Percentiles rank a stretch among this genome's conserved stretches.
Conservation (phyloP, 2,888 invertebrate genomes). For the Athrips mouffetella region DNA sequence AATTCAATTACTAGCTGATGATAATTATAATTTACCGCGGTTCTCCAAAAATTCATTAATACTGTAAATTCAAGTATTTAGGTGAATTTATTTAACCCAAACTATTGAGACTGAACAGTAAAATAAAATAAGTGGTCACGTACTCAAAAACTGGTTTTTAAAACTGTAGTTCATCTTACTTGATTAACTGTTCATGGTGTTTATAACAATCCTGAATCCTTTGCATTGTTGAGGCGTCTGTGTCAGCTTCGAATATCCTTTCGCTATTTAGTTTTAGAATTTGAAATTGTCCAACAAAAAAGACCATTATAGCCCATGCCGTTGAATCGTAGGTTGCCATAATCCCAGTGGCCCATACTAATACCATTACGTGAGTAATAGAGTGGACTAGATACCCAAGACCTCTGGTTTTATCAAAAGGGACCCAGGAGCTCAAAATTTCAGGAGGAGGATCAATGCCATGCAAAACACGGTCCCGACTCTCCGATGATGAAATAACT, state of each 20-base stretch:
- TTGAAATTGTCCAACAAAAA: conserved; percentile 61
- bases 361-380: conserved; percentile 45
- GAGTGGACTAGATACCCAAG: conserved; percentile 47
- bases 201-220: conserved; percentile 49
- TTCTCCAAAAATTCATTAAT: too few species aligned
- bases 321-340: conserved; percentile 62
- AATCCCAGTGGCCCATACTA: conserved; percentile 60
- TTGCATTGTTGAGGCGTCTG: conserved; percentile 18
- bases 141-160: too few species aligned
- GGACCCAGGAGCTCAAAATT: conserved; percentile 63
- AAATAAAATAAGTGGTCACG: too few species aligned
- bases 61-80: too few species aligned
- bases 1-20: background rate
- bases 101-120: too few species aligned
- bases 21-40: too few species aligned
- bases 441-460: conserved; percentile 51
- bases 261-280: conserved; percentile 49
- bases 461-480: conserved; percentile 35
- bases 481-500: conserved; percentile 39
- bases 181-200: conserved; percentile 50
- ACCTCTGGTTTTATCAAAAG: conserved; percentile 51
- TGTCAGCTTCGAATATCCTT: conserved; percentile 35
- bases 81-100: too few species aligned
- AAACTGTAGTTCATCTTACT: too few species aligned
- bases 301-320: conserved; percentile 58